A percentile compares a stretch with the other conserved stretches of the same genome.
phyloP scores from a whole-genome alignment of 2,797 vertebrate genomes.

The Uromys caudimaculatus region DNA sequence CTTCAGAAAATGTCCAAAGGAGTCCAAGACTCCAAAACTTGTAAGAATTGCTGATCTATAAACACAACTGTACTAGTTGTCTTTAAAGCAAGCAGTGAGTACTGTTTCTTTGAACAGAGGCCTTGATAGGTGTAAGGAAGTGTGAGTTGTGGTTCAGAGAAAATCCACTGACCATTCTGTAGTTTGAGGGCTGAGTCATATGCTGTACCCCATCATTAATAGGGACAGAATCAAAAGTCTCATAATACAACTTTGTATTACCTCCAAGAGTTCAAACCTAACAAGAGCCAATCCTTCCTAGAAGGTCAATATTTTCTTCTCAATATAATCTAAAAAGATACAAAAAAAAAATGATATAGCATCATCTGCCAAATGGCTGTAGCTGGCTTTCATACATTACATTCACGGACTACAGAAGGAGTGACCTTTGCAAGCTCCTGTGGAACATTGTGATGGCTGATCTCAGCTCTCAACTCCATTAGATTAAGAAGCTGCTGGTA shows the following conservation, averaged over 20 bases:
- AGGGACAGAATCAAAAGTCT: conserved; percentile 25
- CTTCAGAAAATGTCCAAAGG: conserved; percentile 55
- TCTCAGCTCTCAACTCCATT: not conserved
- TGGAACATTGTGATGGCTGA: not conserved
- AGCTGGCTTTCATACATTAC: not conserved
- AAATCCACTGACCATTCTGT: not conserved
- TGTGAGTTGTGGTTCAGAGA: not conserved
- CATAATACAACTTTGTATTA: not conserved
- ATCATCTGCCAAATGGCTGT: not conserved
- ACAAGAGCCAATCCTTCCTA: not conserved
- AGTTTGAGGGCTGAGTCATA: not conserved
- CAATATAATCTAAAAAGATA: not conserved
- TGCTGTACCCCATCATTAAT: not conserved
- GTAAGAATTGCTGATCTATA: conserved; percentile 38
- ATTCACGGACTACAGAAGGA: not conserved
- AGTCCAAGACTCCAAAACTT: not conserved
- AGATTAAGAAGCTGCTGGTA: too few relatives aligned
- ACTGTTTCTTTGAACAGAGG: not conserved
- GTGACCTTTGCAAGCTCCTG: not conserved
- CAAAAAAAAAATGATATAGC: not conserved
- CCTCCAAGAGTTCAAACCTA: not conserved
- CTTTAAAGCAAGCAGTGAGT: conserved; percentile 3
- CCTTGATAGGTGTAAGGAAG: not conserved
- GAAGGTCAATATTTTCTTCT: conserved; percentile 9
- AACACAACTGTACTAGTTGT: not conserved